These are phyloP conservation scores for Penaeus japonicus DNA, from an alignment of 1,140 invertebrate genomes.

Conservation along the genomic window DNA sequence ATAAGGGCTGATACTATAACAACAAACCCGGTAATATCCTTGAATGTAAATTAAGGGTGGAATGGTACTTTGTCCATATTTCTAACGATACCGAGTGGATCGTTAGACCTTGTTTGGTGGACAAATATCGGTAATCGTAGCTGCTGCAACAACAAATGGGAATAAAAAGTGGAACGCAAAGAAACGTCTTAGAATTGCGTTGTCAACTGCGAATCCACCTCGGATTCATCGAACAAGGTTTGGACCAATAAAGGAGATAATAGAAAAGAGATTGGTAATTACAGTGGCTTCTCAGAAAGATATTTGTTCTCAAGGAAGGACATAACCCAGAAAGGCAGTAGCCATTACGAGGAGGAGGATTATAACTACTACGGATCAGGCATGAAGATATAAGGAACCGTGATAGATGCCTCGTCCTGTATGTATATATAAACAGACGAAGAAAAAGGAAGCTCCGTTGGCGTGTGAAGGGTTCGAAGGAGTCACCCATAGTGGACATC, in stretches of 20 bases:
- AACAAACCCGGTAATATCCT: neutral
- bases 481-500: no score
- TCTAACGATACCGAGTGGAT: slow-evolving; percentile 70
- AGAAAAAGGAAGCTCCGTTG: no score
- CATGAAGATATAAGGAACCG: no score
- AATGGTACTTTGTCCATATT: slow-evolving; percentile 73
- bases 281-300: slow-evolving; percentile 77
- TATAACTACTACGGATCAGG: slow-evolving; percentile 65
- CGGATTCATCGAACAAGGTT: slow-evolving; percentile 73
- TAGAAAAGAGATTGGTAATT: slow-evolving; percentile 77
- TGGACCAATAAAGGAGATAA: slow-evolving; percentile 72
- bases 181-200: slow-evolving; percentile 75
- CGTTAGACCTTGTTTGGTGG: slow-evolving; percentile 72
- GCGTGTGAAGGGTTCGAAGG: no score
- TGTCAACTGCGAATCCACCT: slow-evolving; percentile 75
- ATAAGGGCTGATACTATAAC: neutral
- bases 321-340: slow-evolving; percentile 76
- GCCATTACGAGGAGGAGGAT: slow-evolving; percentile 72
- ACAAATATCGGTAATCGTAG: slow-evolving; percentile 72
- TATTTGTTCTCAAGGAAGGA: slow-evolving; percentile 77
- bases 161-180: slow-evolving; percentile 75
- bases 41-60: slow-evolving; percentile 62
- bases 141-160: slow-evolving; percentile 72
- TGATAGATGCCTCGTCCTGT: slow-evolving; percentile 62
- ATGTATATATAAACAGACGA: no score